Evolutionary conservation across 2,113 vertebrate species (phyloP), one percentile per base, ranked within the genome.

Genomic region (Chaetodon trifascialis): DNA sequence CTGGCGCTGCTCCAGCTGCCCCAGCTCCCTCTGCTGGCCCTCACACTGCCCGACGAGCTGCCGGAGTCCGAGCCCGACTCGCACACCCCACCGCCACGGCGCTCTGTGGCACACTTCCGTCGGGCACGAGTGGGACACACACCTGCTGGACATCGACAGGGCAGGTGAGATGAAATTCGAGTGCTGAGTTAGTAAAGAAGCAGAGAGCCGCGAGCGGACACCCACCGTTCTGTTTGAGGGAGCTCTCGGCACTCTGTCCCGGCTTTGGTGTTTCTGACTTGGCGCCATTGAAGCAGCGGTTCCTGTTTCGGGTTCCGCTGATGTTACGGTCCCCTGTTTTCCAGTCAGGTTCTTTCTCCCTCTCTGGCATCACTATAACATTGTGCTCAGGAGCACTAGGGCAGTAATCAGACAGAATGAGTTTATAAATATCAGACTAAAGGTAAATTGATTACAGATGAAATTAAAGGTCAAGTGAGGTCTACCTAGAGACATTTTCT

Each of bases 1-100:
- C 98, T 98, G 56, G 96, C 94, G 72, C 97, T 99, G 93, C 98
- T 99, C 97, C 98, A 99, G 94, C 98, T 99, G 58, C 98, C 97
- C 97, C 97, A 99, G 93, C 97, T 99, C 23, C 97, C 97, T 23
- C 97, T 95, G 95, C 98, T 99, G 88, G 97, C 97, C 30, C 97
- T 95, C 82, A 98, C 97, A 0, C 98, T 98, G 63, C 97, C 97
- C 0, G 97, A 97, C 0, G 97, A 98, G 90, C 98, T 99, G 89
- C 97, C 95, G 0, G 97, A 98, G 89, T 99, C 98, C 0, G 98
- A 99, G 78, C 98, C 97, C 0, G 97, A 99, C 89, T 99, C 97
- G 0, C 96, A 99, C 88, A 96, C 95, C 49, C 95, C 95, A 66
- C 91, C 97, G 23, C 95, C 94, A 42, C 89, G 91, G 0, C 97